Evolutionary conservation across 2,888 invertebrate genomes (phyloP), one percentile per base, ranked within the genome.

Genomic region (Sphaerophoria taeniata): DNA sequence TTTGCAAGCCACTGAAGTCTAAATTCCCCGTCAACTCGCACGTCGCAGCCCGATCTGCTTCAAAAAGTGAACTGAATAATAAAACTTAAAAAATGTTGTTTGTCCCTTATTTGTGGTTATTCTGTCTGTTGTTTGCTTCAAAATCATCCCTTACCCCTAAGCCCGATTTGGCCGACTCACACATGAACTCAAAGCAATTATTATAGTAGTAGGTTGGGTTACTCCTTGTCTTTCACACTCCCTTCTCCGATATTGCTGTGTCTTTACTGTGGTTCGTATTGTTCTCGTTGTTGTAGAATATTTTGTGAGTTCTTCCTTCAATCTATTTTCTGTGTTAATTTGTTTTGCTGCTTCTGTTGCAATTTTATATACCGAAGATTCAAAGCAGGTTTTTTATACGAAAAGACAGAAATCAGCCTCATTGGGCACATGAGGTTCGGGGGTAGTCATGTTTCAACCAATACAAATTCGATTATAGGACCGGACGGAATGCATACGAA

Each of bases 61-160:
- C 65, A 34, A 49, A 49, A 34, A 65, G 16, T 49, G 65, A 49
- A 82, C 60, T 60, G 43, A 60, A 60, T 56, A 14, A 24, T 67
- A 79, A 39, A 45, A 86, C 56, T 86, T 63, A 2, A 39, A 86
- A 82, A 82, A 81, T 24, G 77, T 86, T 82, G 82, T 86, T 82
- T 78, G 82, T 86, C 78, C 82, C 86, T 86, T 82, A 82, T 78
- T 86, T 86, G 86, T 74, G 86, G 86, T 86, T 86, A 82, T 77
- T 74, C 78, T 82, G 86, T 86, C 86, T 86, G 86, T 82, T 82
- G 82, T 67, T 77, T 70, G 53, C 67, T 82, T 61, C 70, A 82
- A 77, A 67, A 82, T 86, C 86, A 86, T 86, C 86, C 86, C 86
- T 78, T 78, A 78, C 86, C 86, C 86, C 51, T 9, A 34, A 43